phyloP scores from a whole-genome alignment of 2,797 vertebrate species.

The Hemibagrus guttatus region DNA sequence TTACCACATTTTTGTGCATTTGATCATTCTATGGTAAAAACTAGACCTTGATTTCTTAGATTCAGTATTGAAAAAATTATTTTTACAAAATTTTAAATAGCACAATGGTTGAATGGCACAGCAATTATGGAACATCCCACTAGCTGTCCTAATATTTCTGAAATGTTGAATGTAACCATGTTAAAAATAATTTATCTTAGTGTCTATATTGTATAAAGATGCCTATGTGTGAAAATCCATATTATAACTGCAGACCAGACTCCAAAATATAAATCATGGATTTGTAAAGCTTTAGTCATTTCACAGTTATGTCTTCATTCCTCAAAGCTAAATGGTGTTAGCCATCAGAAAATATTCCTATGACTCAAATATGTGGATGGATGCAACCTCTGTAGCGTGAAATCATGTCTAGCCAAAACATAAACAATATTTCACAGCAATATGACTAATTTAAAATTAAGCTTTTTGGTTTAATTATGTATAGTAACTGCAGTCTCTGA shows the following conservation, averaged over 20 bases:
- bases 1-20: background rate
- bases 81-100: background rate
- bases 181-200: background rate
- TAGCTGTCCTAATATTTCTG: background rate
- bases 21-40: background rate
- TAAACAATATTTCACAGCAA: conserved; percentile 33
- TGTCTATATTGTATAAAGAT: background rate
- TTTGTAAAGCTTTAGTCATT: background rate
- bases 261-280: background rate
- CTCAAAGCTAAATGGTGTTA: conserved; percentile 11
- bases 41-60: background rate
- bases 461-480: background rate
- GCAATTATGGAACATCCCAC: background rate
- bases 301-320: conserved; percentile 1
- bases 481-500: background rate
- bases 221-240: background rate
- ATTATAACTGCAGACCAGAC: background rate
- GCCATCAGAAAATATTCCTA: conserved; percentile 33
- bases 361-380: background rate
- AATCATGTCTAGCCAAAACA: conserved; percentile 37
- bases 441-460: conserved; percentile 13
- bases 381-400: conserved; percentile 25
- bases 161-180: background rate
- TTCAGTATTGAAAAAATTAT: background rate
- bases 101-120: background rate